Percentiles rank a stretch among this genome's conserved stretches.
These are phyloP conservation scores for Eupleurogrammus muticus DNA, from an alignment of 2,797 vertebrate species.

Conservation along the genomic window DNA sequence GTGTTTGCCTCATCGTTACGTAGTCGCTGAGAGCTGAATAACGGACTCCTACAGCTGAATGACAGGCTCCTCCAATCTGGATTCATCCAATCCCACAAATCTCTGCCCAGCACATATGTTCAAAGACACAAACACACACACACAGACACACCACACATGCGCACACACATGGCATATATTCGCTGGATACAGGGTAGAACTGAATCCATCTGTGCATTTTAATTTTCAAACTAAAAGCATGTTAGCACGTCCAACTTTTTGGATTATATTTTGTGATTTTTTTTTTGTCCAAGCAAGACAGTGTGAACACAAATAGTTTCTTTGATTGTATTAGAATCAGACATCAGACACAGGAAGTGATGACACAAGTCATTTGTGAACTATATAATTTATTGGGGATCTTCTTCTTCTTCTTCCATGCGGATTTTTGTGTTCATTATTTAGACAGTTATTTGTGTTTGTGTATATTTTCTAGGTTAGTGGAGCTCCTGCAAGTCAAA, in stretches of 20 bases:
- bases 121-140: slow-evolving; percentile 3
- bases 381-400: too few species aligned
- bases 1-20: slow-evolving; percentile 44
- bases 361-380: too few species aligned
- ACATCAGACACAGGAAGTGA: too few species aligned
- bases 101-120: neutral
- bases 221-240: slow-evolving; percentile 39
- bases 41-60: slow-evolving; percentile 37
- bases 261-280: slow-evolving; percentile 25
- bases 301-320: slow-evolving; percentile 19
- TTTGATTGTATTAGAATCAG: neutral
- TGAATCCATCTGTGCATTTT: slow-evolving; percentile 62
- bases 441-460: too few species aligned
- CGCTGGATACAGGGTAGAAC: slow-evolving; percentile 35
- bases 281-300: slow-evolving; percentile 3
- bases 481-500: too few species aligned
- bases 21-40: slow-evolving; percentile 58
- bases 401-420: too few species aligned
- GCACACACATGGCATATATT: slow-evolving; percentile 20
- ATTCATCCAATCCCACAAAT: slow-evolving; percentile 43
- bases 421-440: too few species aligned
- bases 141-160: slow-evolving; percentile 20
- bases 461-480: too few species aligned
- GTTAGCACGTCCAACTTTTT: slow-evolving; percentile 29
- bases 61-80: slow-evolving; percentile 27